A percentile compares a stretch with the other conserved stretches of the same genome.
These are phyloP conservation scores for Cheilosia pagana DNA, from an alignment of 2,888 invertebrate genomes.

Conservation along the genomic window DNA sequence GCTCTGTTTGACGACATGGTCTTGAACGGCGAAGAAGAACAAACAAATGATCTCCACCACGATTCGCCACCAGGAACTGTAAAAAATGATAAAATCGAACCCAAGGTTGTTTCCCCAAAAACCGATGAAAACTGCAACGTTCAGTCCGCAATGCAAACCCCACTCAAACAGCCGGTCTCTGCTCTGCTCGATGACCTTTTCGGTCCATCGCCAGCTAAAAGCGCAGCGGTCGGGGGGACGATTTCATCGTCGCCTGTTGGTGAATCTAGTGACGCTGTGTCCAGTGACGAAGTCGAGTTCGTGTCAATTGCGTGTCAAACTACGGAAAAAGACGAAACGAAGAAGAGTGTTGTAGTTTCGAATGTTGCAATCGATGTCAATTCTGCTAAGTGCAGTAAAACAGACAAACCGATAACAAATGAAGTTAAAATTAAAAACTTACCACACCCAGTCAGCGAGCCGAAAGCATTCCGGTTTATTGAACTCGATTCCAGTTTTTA, in stretches of 20 bases:
- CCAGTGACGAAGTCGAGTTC: slow-evolving; percentile 17
- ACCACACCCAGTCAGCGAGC: not conserved
- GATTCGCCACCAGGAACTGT: not conserved
- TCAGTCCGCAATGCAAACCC: not conserved
- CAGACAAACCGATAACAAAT: not conserved
- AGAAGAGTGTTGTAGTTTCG: not conserved
- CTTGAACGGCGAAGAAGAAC: slow-evolving; percentile 6
- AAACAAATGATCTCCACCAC: slow-evolving; percentile 5
- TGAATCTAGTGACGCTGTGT: not conserved
- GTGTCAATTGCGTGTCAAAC: not conserved
- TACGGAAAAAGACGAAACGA: not conserved
- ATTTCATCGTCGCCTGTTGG: slow-evolving; percentile 4
- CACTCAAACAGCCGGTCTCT: not conserved
- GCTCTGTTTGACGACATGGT: slow-evolving; percentile 56
- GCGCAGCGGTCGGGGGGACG: not conserved
- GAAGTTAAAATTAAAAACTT: not conserved
- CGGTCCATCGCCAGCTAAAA: slow-evolving; percentile 21
- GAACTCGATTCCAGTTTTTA: slow-evolving; percentile 51
- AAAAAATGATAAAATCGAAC: not conserved
- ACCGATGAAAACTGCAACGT: slow-evolving; percentile 40
- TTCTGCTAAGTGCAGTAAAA: not conserved
- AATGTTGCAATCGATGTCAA: not conserved
- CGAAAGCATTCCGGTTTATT: slow-evolving; percentile 16
- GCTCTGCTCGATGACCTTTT: slow-evolving; percentile 38
- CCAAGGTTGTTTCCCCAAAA: not conserved